phyloP scores from a whole-genome alignment of 2,113 vertebrate genomes.

The Calidris pygmaea region DNA sequence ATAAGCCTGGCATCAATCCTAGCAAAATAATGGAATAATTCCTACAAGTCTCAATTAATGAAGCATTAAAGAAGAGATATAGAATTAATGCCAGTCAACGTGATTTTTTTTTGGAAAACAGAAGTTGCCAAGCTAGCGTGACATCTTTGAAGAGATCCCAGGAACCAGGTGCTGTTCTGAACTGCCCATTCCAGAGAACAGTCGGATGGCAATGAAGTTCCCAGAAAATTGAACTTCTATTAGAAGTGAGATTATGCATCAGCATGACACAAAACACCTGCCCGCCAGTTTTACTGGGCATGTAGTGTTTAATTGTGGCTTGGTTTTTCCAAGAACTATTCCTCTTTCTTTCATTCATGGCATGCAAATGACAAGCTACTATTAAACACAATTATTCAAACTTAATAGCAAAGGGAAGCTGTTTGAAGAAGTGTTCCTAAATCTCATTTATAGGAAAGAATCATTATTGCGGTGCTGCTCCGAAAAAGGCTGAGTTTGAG shows the following conservation, averaged over 20 bases:
- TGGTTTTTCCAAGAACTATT: conserved; percentile 31
- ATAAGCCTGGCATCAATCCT: not conserved
- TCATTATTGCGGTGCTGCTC: not conserved
- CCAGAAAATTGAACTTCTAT: not conserved
- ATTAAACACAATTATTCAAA: conserved; percentile 36
- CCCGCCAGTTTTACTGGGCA: conserved; percentile 12
- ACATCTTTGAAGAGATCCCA: not conserved
- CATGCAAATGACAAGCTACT: not conserved
- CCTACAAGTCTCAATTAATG: not conserved
- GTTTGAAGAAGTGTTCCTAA: not conserved
- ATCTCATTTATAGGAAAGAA: not conserved
- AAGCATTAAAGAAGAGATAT: not conserved
- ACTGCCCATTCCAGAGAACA: not conserved
- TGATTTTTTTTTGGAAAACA: not conserved
- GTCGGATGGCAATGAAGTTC: not conserved
- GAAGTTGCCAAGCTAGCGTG: not conserved
- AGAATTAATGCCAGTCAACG: conserved; percentile 17
- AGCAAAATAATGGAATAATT: not conserved
- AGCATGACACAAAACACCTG: conserved; percentile 4
- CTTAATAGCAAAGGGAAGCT: not conserved
- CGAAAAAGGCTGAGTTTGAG: conserved; percentile 29
- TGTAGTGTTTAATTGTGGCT: conserved; percentile 29
- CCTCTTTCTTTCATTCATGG: not conserved
- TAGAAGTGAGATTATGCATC: not conserved
- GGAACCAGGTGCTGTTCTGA: not conserved